Percentiles rank a stretch among this genome's conserved stretches.
phyloP scores from a whole-genome alignment of 2,113 vertebrate genomes.

The Telmatochromis sp. region DNA sequence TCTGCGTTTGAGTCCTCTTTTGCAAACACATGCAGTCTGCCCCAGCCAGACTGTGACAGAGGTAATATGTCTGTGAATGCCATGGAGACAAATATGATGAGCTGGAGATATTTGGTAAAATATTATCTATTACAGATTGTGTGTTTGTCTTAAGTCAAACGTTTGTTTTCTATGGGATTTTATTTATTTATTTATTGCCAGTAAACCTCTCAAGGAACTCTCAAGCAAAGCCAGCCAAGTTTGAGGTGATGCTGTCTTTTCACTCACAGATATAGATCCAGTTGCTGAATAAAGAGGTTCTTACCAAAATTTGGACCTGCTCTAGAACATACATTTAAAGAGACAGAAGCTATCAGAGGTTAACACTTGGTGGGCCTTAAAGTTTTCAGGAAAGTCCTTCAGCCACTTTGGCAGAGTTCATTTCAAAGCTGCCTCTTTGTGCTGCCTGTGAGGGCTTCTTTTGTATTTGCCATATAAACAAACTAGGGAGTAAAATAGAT shows the following conservation, averaged over 20 bases:
- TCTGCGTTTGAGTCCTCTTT: too few species aligned
- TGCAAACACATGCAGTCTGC: too few species aligned
- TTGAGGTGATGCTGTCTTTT: not conserved
- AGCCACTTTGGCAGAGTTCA: not conserved
- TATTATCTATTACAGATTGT: not conserved
- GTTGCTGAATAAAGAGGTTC: not conserved
- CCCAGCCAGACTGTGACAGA: not conserved
- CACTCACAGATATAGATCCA: not conserved
- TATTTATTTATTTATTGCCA: not conserved
- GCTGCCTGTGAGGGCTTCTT: not conserved
- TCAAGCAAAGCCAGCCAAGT: not conserved
- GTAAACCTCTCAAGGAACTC: not conserved
- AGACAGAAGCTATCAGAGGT: not conserved
- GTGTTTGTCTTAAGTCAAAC: not conserved
- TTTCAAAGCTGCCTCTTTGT: not conserved
- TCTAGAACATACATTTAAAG: not conserved
- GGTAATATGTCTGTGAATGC: not conserved
- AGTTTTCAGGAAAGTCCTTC: not conserved
- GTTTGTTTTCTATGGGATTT: not conserved
- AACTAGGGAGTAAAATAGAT: not conserved
- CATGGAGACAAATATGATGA: not conserved
- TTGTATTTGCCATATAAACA: not conserved
- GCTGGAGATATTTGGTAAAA: not conserved
- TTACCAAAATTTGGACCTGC: not conserved
- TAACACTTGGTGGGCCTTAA: not conserved